These are phyloP conservation scores for Scolopax mira DNA, from an alignment of 2,113 vertebrate species.

Conservation along the genomic window DNA sequence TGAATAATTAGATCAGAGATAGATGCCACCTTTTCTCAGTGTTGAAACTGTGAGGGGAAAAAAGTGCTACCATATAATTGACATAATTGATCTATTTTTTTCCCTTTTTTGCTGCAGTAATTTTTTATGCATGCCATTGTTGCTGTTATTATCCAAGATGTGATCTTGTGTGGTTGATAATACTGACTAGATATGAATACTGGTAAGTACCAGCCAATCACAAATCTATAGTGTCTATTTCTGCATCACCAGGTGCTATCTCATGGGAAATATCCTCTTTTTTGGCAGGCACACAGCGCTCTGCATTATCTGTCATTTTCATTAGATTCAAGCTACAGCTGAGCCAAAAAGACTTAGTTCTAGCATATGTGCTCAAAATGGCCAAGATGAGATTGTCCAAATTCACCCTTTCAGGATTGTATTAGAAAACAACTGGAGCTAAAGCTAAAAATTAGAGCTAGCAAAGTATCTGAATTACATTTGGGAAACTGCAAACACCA, in stretches of 20 bases:
- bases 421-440: conserved; percentile 57
- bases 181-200: conserved; percentile 80
- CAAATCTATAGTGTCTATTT: conserved; percentile 79
- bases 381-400: conserved; percentile 76
- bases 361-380: conserved; percentile 79
- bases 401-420: conserved; percentile 72
- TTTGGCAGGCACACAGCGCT: conserved; percentile 77
- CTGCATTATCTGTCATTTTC: conserved; percentile 85
- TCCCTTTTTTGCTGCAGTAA: conserved; percentile 83
- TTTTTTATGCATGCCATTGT: conserved; percentile 86
- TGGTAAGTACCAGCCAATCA: conserved; percentile 82
- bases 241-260: conserved; percentile 81
- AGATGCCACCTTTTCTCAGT: conserved; percentile 78
- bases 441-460: conserved; percentile 59
- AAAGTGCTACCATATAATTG: conserved; percentile 88
- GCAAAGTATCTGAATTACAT: conserved; percentile 57
- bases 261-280: conserved; percentile 82
- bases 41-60: conserved; percentile 74
- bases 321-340: conserved; percentile 80
- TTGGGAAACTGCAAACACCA: conserved; percentile 52
- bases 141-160: conserved; percentile 82
- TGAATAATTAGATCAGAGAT: conserved; percentile 87
- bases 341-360: conserved; percentile 81
- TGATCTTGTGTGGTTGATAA: conserved; percentile 87
- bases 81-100: conserved; percentile 89